Evolutionary conservation across 2,113 vertebrate species (phyloP).

Genomic region (Hipposideros armiger): DNA sequence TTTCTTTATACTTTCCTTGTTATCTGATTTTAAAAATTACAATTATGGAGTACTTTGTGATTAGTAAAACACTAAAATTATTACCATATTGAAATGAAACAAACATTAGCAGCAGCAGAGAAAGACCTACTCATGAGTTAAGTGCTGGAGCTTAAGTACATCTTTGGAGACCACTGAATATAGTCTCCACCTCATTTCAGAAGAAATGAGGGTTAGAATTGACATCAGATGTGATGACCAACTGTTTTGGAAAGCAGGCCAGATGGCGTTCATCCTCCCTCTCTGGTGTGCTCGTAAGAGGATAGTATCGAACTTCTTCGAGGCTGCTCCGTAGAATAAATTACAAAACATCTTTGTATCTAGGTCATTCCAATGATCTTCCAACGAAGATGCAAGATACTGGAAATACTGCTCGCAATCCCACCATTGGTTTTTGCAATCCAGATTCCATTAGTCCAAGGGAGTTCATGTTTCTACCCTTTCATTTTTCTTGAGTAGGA

Average conservation of each 20-base stretch:
- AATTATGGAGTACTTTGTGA: neutral
- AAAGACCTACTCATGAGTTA: neutral
- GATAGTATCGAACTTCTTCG: neutral
- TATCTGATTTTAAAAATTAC: neutral
- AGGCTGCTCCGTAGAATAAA: neutral
- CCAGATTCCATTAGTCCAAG: neutral
- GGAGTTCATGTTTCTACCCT: neutral
- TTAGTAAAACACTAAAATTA: neutral
- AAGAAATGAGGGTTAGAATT: neutral
- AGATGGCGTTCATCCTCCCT: conserved; percentile 26
- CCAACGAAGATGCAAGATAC: neutral
- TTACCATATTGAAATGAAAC: neutral
- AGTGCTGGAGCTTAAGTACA: rapidly evolving
- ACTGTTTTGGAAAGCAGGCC: conserved; percentile 54
- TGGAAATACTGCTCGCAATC: neutral
- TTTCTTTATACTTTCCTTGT: neutral
- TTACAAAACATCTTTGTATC: neutral
- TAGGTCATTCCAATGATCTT: conserved; percentile 6
- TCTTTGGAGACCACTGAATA: neutral
- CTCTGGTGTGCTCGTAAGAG: neutral
- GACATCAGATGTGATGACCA: conserved; percentile 9
- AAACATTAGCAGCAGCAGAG: neutral
- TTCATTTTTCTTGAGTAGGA: neutral
- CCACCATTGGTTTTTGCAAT: neutral
- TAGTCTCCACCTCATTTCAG: neutral